These are phyloP conservation scores for Drosophila seguyi DNA, from an alignment of 1,140 invertebrate genomes.

Conservation along the genomic window DNA sequence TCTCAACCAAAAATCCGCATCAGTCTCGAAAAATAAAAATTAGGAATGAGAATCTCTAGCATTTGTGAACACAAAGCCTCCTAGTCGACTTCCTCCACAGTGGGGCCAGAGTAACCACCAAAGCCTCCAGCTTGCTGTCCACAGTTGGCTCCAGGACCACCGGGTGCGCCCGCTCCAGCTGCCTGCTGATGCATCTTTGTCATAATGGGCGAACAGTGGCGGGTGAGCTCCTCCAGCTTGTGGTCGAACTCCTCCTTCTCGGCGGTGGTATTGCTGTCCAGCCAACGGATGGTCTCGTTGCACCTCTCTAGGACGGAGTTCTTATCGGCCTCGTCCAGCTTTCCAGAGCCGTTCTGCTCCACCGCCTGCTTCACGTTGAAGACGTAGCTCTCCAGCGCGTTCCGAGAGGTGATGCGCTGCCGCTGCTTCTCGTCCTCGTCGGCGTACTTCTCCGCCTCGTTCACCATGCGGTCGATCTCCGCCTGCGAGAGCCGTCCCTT, in stretches of 20 bases:
- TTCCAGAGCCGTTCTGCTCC: constrained; percentile 1
- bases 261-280: constrained; percentile 88
- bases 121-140: constrained; percentile 85
- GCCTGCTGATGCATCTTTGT: constrained; percentile 82
- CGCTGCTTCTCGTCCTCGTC: not conserved
- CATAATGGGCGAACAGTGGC: constrained; percentile 87
- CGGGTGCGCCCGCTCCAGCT: constrained; percentile 63
- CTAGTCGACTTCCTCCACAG: constrained; percentile 91
- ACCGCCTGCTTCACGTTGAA: not conserved
- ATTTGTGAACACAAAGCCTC: not conserved
- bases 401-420: not conserved
- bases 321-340: constrained; percentile 86
- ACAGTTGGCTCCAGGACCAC: constrained; percentile 81
- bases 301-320: constrained; percentile 87
- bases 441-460: not conserved
- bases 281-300: constrained; percentile 87
- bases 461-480: not conserved
- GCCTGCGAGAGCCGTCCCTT: constrained; percentile 1
- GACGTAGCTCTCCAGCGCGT: constrained; percentile 1
- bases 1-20: constrained; percentile 9
- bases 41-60: too few species aligned
- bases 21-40: not conserved
- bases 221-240: constrained; percentile 87
- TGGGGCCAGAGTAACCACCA: constrained; percentile 86
- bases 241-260: too few species aligned